These are phyloP conservation scores for Phaethon lepturus DNA, from an alignment of 2,113 vertebrate genomes.

Conservation along the genomic window DNA sequence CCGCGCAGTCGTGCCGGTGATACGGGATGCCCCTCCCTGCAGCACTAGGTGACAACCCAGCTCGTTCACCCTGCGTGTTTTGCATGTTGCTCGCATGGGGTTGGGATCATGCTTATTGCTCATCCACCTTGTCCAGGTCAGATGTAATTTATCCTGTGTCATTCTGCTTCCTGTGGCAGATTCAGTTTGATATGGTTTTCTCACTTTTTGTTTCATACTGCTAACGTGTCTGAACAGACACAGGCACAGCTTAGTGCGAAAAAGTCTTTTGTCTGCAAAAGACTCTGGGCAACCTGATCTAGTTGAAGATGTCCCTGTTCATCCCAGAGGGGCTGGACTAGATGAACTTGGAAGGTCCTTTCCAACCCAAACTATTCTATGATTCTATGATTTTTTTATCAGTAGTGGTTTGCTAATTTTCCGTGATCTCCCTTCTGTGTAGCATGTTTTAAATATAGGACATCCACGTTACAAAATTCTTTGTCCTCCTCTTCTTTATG, in stretches of 20 bases:
- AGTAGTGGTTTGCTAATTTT: background rate
- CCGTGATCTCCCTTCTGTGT: background rate
- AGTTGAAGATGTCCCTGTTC: too few relatives aligned
- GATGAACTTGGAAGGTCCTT: too few relatives aligned
- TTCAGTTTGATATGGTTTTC: background rate
- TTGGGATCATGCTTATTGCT: background rate
- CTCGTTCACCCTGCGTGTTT: background rate
- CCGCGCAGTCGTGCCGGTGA: background rate
- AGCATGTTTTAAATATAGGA: background rate
- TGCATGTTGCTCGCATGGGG: background rate
- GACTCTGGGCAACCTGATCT: background rate
- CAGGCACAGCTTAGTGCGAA: background rate
- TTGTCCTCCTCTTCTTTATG: background rate
- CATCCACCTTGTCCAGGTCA: background rate
- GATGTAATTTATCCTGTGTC: background rate
- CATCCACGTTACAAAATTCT: background rate
- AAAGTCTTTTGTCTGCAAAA: background rate
- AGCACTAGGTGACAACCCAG: background rate
- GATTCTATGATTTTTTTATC: background rate
- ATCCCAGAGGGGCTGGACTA: too few relatives aligned
- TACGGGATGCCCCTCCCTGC: conserved; percentile 18
- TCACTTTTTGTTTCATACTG: conserved; percentile 23
- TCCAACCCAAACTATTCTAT: too few relatives aligned
- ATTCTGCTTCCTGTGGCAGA: background rate
- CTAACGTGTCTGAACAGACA: background rate